Base-by-base conservation (phyloP, 2,888 invertebrate genomes). In the Tanypteryx hageni region DNA sequence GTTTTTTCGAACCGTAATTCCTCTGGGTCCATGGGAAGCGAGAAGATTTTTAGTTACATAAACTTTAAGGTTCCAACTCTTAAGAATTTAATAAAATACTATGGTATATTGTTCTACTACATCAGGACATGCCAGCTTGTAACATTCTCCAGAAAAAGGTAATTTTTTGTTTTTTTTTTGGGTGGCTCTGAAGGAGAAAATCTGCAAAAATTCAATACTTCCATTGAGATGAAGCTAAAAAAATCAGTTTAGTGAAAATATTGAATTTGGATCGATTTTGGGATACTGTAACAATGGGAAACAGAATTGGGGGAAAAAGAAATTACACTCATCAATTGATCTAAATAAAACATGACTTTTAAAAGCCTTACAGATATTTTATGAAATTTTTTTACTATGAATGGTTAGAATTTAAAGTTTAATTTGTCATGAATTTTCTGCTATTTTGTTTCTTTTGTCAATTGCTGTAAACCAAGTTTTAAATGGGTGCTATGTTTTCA, bases 401-500 rank as follows among this genome's bases (percentile, higher is more conserved):
- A 64, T 68, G 58, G 59, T 57, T 92, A 92, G 83, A 14, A 83
- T 22, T 83, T 13, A 64, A 81, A 83, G 58, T 92, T 92, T 92
- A 27, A 18, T 44, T 92, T 61, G n/a, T 44, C 61, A n/a, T 44
- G 16, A 59, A 44, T 64, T 89, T 89, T 44, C 68, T 27, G 44
- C 64, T n/a, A 7, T 89, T 89, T 89, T 0, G 31, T 89, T 59
- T 89, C 9, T 18, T 31, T 68, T 68, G 89, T 89, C 64, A 61
- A 89, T 68, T 89, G 64, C 89, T 89, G 89, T 89, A 89, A 64
- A 89, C 89, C 64, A 64, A 92, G 92, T 83, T 82, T 84, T 64
- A 92, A 76, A 92, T 83, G 58, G 92, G 92, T 92, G 92, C 92
- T 92, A 92, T 83, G 92, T 92, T 92, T 92, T 27, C 83, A 83